Conservation (phyloP, 2,113 vertebrate genomes). For the Halcyon senegalensis region DNA sequence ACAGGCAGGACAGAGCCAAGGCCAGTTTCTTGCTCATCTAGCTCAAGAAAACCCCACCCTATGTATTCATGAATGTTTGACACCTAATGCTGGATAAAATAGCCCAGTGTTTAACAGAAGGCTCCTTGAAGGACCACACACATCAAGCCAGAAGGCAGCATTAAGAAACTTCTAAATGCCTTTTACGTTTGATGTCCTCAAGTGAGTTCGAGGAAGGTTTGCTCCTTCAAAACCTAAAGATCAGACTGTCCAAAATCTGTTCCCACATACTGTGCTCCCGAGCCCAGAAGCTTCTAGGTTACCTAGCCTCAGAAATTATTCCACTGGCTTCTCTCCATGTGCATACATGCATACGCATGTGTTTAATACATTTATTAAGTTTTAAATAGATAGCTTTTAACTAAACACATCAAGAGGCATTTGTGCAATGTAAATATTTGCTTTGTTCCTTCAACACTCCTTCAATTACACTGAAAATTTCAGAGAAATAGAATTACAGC, state of each 20-base stretch:
- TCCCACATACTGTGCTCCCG: neutral
- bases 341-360: neutral
- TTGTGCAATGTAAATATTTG: constrained; percentile 59
- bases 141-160: neutral
- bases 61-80: neutral
- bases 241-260: neutral
- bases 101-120: neutral
- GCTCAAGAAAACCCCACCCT: neutral
- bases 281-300: neutral
- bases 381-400: constrained; percentile 47
- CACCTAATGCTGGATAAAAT: neutral
- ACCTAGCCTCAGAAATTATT: neutral
- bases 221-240: neutral
- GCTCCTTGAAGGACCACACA: neutral
- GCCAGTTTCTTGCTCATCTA: neutral
- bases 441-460: constrained; percentile 52
- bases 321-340: neutral
- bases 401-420: constrained; percentile 56
- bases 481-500: constrained; percentile 38
- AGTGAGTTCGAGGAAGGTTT: neutral
- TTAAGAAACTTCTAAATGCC: neutral
- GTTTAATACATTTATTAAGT: constrained; percentile 15
- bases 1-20: neutral
- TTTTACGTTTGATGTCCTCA: neutral
- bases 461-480: constrained; percentile 48